These are phyloP conservation scores for Psittacula cyanocephala DNA, from an alignment of 2,113 vertebrate species.

Conservation along the genomic window DNA sequence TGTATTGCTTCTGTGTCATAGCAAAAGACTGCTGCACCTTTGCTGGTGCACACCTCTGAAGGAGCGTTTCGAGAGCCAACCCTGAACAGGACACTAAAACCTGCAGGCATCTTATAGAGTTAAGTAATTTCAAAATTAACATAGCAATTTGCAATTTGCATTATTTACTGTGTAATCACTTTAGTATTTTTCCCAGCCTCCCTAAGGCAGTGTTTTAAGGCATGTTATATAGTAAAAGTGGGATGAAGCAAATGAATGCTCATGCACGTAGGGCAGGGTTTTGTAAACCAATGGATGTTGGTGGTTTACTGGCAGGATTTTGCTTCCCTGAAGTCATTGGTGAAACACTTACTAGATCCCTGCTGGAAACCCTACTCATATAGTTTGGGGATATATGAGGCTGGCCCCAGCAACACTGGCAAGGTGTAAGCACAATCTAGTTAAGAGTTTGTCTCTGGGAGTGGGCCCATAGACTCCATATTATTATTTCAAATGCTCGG, in stretches of 20 bases:
- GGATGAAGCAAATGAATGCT: neutral
- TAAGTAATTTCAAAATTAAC: constrained; percentile 35
- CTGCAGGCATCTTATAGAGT: neutral
- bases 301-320: neutral
- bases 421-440: neutral
- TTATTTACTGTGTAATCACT: constrained; percentile 23
- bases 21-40: neutral
- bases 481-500: neutral
- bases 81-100: neutral
- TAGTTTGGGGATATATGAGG: neutral
- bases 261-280: neutral
- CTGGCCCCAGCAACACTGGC: neutral
- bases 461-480: neutral
- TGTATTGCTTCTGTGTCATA: neutral
- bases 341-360: neutral
- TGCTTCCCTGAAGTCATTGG: neutral
- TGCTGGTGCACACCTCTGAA: neutral
- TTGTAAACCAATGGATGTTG: neutral
- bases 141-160: constrained; percentile 29
- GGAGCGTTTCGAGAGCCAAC: neutral
- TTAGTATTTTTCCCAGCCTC: constrained; percentile 13
- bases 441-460: neutral
- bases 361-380: neutral
- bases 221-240: neutral
- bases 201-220: constrained; percentile 37